Percentiles rank a stretch among this genome's conserved stretches.
These are phyloP conservation scores for Caenorhabditis zanzibari DNA, from an alignment of 2,888 invertebrate species.

Conservation along the genomic window DNA sequence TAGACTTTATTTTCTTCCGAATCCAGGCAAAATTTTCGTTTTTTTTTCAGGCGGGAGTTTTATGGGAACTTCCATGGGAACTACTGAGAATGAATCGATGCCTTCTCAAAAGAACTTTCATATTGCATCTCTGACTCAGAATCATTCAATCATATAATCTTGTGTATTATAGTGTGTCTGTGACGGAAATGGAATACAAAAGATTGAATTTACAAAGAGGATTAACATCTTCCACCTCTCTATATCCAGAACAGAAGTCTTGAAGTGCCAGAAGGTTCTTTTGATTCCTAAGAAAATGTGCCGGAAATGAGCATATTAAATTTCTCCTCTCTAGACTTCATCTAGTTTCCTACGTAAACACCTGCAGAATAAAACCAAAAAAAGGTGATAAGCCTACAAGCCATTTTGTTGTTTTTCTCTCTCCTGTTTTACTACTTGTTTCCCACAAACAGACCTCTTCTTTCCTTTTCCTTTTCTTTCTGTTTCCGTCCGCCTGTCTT, in stretches of 20 bases:
- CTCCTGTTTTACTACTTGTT: slow-evolving; percentile 17
- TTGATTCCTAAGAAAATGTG: background rate
- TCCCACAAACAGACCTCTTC: slow-evolving; percentile 18
- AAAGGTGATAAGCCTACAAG: slow-evolving; percentile 29
- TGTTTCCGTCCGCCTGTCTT: slow-evolving; percentile 24
- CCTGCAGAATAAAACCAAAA: slow-evolving; percentile 7
- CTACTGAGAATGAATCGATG: background rate
- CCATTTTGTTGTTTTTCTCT: background rate
- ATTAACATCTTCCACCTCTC: background rate
- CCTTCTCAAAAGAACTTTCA: background rate
- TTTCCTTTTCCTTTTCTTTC: slow-evolving; percentile 1
- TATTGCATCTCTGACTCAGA: background rate
- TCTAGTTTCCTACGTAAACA: slow-evolving; percentile 4
- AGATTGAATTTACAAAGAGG: background rate
- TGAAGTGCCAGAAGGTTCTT: background rate
- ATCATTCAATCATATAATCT: slow-evolving; percentile 14
- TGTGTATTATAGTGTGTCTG: background rate
- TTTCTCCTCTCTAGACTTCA: background rate
- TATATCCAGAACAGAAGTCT: slow-evolving; percentile 1
- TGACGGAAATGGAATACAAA: slow-evolving; percentile 1
- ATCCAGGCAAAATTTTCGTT: background rate
- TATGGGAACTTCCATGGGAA: slow-evolving; percentile 2
- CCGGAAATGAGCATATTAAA: slow-evolving; percentile 19
- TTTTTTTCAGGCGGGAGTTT: background rate
- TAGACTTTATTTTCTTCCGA: slow-evolving; percentile 11